These are phyloP conservation scores for Melanotaenia nigrans DNA, from an alignment of 2,797 vertebrate genomes.

Conservation along the genomic window DNA sequence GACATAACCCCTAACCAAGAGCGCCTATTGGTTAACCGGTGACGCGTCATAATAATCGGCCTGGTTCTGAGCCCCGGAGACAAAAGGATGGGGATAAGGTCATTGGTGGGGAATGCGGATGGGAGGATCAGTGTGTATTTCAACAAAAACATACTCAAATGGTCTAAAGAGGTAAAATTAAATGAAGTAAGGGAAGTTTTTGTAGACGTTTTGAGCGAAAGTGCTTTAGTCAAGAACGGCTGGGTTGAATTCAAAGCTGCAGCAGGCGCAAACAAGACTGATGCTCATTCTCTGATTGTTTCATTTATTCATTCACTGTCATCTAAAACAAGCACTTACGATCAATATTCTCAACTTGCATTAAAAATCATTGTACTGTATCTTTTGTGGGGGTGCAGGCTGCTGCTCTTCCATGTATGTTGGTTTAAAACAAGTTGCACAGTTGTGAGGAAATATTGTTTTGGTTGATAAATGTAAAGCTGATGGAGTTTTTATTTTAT, in stretches of 20 bases:
- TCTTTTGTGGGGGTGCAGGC: neutral
- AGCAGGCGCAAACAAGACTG: neutral
- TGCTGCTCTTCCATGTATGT: neutral
- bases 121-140: slow-evolving; percentile 17
- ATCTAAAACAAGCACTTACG: neutral
- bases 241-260: neutral
- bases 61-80: slow-evolving; percentile 62
- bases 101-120: slow-evolving; percentile 41
- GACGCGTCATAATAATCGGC: slow-evolving; percentile 65
- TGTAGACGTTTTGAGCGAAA: neutral
- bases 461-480: neutral
- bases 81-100: slow-evolving; percentile 54
- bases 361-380: neutral
- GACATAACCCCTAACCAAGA: slow-evolving; percentile 42
- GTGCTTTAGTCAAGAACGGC: neutral
- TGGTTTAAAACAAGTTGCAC: neutral
- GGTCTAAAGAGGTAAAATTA: neutral
- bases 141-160: neutral
- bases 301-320: neutral
- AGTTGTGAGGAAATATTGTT: neutral
- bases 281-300: neutral
- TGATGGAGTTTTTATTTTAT: neutral
- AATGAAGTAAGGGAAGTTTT: neutral
- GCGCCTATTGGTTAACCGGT: slow-evolving; percentile 69
- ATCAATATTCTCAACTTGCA: neutral